Conservation (phyloP, 2,113 vertebrate genomes). For the Cryptoleucopteryx plumbea region DNA sequence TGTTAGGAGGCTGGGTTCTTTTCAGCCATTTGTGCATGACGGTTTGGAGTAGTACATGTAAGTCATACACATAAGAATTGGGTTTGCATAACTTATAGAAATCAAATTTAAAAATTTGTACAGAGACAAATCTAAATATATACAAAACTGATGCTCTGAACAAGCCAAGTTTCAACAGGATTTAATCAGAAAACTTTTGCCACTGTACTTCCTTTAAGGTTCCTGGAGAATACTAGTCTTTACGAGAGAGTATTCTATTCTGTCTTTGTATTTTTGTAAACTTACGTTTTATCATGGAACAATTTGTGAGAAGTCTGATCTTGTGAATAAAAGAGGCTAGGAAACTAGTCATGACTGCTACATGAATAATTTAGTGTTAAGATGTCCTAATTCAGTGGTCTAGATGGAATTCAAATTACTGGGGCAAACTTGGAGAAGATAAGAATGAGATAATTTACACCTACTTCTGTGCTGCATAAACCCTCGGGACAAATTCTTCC, state of each 20-base stretch:
- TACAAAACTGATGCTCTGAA: background rate
- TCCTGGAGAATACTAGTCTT: background rate
- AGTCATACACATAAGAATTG: background rate
- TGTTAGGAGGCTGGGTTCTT: background rate
- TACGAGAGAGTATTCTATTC: background rate
- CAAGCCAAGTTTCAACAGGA: background rate
- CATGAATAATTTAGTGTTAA: background rate
- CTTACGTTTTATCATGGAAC: background rate
- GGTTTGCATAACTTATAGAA: background rate
- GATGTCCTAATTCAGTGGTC: background rate
- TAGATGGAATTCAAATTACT: conserved; percentile 9
- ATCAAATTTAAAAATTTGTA: background rate
- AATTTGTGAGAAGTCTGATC: background rate
- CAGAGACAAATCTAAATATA: background rate
- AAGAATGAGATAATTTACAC: conserved; percentile 21
- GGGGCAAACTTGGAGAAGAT: background rate
- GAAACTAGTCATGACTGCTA: background rate
- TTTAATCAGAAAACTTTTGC: background rate
- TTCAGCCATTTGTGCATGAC: background rate
- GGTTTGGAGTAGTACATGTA: background rate
- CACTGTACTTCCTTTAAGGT: background rate
- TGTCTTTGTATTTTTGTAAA: background rate
- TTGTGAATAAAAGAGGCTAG: background rate
- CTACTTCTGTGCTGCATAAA: background rate
- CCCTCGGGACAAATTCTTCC: conserved; percentile 4